A percentile compares a stretch with the other conserved stretches of the same genome.
Conservation (phyloP, 2,113 vertebrate species). For the Archocentrus centrarchus region DNA sequence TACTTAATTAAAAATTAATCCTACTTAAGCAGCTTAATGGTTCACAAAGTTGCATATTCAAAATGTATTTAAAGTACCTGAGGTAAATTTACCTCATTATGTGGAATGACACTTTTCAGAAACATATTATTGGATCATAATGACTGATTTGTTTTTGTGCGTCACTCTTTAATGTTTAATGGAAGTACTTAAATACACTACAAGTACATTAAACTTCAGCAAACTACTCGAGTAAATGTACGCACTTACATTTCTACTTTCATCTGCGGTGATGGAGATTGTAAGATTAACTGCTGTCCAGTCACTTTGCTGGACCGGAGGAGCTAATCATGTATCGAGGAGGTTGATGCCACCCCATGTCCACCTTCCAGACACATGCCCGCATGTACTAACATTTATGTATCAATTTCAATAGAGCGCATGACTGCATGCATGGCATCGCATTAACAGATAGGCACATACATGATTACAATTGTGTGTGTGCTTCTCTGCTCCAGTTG, state of each 20-base stretch:
- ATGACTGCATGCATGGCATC: background rate
- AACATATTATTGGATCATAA: background rate
- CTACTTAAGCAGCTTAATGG: background rate
- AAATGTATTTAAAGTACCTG: background rate
- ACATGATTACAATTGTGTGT: background rate
- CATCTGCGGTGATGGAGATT: background rate
- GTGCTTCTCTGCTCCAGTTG: background rate
- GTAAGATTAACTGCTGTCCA: background rate
- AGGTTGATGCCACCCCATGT: background rate
- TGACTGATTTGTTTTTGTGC: background rate
- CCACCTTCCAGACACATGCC: background rate
- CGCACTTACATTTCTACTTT: too few species aligned
- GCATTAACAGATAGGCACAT: background rate
- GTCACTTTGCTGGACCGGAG: background rate
- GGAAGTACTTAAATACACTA: background rate
- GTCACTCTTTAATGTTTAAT: background rate
- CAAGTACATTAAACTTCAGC: background rate
- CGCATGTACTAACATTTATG: background rate
- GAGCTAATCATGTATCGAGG: accelerated
- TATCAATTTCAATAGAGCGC: background rate
- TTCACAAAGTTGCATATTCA: background rate
- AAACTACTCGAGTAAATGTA: background rate
- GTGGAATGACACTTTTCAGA: background rate
- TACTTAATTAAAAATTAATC: background rate
- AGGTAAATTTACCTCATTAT: constrained; percentile 1